Evolutionary conservation across 2,113 vertebrate genomes (phyloP).

Genomic region (Noturus placidus): DNA sequence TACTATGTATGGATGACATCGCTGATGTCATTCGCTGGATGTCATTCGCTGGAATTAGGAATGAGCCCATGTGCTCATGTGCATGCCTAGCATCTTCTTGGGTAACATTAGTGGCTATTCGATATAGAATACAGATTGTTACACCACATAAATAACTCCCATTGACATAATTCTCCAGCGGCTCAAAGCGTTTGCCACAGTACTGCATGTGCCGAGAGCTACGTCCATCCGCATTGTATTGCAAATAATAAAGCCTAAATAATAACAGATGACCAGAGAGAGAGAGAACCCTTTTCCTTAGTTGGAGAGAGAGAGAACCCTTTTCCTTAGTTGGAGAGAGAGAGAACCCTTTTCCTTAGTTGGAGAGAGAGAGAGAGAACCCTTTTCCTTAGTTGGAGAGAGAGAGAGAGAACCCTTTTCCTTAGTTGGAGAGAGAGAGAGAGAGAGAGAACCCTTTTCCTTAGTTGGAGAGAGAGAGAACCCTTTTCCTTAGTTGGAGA

Average conservation of each 20-base stretch:
- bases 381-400: too few species aligned
- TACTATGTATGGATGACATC: constrained; percentile 7
- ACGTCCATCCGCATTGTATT: not conserved
- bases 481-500: too few species aligned
- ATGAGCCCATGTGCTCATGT: constrained; percentile 12
- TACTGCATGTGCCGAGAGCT: not conserved
- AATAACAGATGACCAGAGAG: constrained; percentile 25
- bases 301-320: too few species aligned
- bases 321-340: too few species aligned
- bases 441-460: too few species aligned
- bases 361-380: too few species aligned
- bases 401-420: too few species aligned
- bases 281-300: too few species aligned
- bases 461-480: too few species aligned
- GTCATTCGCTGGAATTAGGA: constrained; percentile 42
- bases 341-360: too few species aligned
- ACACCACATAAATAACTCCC: constrained; percentile 41
- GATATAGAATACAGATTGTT: constrained; percentile 31
- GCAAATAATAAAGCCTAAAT: constrained; percentile 32
- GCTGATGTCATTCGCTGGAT: constrained; percentile 44
- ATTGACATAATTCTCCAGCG: constrained; percentile 24
- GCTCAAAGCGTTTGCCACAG: not conserved
- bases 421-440: too few species aligned
- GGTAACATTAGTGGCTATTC: constrained; percentile 31
- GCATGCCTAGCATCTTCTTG: constrained; percentile 23